phyloP scores from a whole-genome alignment of 1,140 invertebrate genomes.

The Ridgeia piscesae region DNA sequence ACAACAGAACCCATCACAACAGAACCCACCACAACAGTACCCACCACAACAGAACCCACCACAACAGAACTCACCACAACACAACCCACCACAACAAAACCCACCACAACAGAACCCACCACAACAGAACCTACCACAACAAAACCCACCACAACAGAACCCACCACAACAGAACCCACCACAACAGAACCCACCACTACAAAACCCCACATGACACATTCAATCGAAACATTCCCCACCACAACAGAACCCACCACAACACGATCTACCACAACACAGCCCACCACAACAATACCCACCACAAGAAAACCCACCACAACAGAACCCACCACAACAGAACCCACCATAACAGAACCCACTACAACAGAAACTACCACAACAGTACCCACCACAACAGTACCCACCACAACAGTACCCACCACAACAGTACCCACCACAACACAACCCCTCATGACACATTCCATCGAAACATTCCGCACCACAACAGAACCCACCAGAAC shows the following conservation, averaged over 20 bases:
- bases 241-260: not conserved
- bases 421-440: not conserved
- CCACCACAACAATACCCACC: no score
- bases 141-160: not conserved
- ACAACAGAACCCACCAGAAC: not conserved
- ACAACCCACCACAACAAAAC: not conserved
- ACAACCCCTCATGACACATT: not conserved
- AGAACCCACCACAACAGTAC: not conserved
- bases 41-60: not conserved
- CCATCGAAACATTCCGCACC: not conserved
- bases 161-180: not conserved
- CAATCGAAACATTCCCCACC: not conserved
- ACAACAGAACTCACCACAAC: not conserved
- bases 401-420: not conserved
- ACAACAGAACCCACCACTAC: not conserved
- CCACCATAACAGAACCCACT: not conserved
- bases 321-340: not conserved
- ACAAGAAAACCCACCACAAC: not conserved
- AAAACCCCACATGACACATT: not conserved
- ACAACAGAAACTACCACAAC: not conserved
- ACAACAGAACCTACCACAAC: not conserved
- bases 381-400: not conserved
- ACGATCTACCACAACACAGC: no score
- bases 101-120: not conserved
- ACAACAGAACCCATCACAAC: not conserved